Conservation (phyloP, 2,797 vertebrate genomes). For the Triplophysa bombifrons region DNA sequence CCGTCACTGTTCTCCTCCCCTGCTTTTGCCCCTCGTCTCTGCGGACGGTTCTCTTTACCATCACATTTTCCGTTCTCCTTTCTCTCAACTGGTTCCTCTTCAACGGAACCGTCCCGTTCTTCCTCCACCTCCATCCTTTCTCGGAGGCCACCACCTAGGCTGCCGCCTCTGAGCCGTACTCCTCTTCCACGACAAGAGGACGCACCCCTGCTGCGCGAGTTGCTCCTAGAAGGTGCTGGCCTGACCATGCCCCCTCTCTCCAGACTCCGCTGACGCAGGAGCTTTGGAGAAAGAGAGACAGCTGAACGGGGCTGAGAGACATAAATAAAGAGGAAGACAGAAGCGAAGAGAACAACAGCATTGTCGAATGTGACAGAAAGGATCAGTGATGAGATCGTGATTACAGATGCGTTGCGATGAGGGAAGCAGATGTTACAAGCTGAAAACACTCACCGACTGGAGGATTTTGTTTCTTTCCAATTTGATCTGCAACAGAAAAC, state of each 20-base stretch:
- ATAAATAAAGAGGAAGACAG: conserved; percentile 27
- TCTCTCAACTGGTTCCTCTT: conserved; percentile 59
- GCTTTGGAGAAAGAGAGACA: conserved; percentile 71
- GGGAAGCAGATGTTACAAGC: conserved; percentile 7
- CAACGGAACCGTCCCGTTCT: conserved; percentile 65
- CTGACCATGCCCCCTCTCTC: conserved; percentile 69
- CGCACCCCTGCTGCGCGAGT: conserved; percentile 67
- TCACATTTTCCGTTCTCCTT: conserved; percentile 64
- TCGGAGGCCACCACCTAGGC: conserved; percentile 62
- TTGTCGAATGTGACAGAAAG: conserved; percentile 16
- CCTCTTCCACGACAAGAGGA: conserved; percentile 65
- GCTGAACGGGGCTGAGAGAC: conserved; percentile 69
- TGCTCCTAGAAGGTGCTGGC: conserved; percentile 3
- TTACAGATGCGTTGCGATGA: conserved; percentile 1
- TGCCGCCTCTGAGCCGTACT: conserved; percentile 72
- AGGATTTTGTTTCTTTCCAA: conserved; percentile 79
- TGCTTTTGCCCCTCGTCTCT: conserved; percentile 30
- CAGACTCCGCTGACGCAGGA: conserved; percentile 68
- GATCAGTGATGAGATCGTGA: conserved; percentile 10
- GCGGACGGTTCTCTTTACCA: conserved; percentile 53
- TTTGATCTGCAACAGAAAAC: conserved; percentile 74
- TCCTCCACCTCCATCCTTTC: conserved; percentile 56
- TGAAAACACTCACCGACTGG: conserved; percentile 67
- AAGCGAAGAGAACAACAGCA: conserved; percentile 14
- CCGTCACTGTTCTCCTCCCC: conserved; percentile 60